These are phyloP conservation scores for Cervus canadensis DNA, from an alignment of 2,113 vertebrate species.

Conservation along the genomic window DNA sequence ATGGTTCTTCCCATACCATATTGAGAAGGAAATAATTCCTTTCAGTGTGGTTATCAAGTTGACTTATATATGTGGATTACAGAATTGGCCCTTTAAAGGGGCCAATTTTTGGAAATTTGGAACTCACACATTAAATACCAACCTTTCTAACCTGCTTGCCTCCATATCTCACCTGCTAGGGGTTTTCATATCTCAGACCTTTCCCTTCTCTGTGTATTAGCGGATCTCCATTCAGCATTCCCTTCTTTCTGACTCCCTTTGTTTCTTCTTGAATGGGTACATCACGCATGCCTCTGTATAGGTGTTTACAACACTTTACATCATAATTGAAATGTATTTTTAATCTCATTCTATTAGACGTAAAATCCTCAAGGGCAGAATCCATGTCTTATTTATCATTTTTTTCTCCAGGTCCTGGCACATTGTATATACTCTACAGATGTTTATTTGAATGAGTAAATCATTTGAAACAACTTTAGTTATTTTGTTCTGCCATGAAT, in stretches of 20 bases:
- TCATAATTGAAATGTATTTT: not conserved
- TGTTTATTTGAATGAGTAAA: constrained; percentile 10
- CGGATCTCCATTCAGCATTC: not conserved
- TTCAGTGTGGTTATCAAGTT: not conserved
- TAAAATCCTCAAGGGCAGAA: not conserved
- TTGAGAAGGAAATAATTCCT: not conserved
- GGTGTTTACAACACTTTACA: not conserved
- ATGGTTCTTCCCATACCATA: not conserved
- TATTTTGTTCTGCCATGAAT: not conserved
- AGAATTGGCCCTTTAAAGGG: not conserved
- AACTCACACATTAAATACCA: not conserved
- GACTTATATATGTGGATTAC: not conserved
- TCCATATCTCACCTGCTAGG: not conserved
- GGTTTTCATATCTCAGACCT: not conserved
- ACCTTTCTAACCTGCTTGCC: not conserved
- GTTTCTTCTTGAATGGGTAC: not conserved
- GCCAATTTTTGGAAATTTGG: not conserved
- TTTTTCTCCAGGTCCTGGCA: not conserved
- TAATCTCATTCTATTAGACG: not conserved
- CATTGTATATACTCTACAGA: not conserved
- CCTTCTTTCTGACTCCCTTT: not conserved
- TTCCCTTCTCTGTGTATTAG: not conserved
- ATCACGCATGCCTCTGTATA: not conserved
- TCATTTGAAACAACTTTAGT: not conserved
- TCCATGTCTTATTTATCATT: not conserved